Evolutionary conservation across 2,888 invertebrate genomes (phyloP).

Genomic region (Phytoseiulus persimilis): DNA sequence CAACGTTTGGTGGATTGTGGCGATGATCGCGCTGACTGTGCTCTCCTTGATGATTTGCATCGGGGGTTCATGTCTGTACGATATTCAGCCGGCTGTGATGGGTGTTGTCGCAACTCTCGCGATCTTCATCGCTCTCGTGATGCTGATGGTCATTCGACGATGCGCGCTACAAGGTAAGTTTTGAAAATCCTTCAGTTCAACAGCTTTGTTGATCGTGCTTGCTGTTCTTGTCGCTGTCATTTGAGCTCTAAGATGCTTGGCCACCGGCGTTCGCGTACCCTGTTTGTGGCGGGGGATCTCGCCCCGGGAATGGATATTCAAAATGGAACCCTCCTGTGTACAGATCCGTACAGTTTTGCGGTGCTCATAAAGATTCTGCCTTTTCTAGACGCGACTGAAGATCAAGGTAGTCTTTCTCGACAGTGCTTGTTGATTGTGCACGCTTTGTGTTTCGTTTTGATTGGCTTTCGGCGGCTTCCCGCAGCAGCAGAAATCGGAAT

Average conservation of each 20-base stretch:
- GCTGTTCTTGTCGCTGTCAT: background rate
- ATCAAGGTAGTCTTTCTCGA: background rate
- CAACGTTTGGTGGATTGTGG: conserved; percentile 23
- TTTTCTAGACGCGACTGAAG: background rate
- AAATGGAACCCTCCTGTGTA: background rate
- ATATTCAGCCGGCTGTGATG: conserved; percentile 14
- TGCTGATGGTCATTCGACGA: conserved; percentile 14
- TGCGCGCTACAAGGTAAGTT: conserved; percentile 30
- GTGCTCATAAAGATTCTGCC: background rate
- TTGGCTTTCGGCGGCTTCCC: background rate
- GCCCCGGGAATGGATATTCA: background rate
- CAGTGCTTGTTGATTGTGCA: background rate
- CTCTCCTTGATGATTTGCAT: conserved; percentile 9
- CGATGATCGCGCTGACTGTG: background rate
- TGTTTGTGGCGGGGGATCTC: background rate
- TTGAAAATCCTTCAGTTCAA: background rate
- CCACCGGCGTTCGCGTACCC: background rate
- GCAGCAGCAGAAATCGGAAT: background rate
- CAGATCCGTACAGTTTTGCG: background rate
- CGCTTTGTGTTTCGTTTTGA: background rate
- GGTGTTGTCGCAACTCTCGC: conserved; percentile 32
- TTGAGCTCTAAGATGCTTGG: background rate
- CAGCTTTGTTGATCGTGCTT: background rate
- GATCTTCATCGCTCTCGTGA: background rate
- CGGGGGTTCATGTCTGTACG: background rate